Base-by-base conservation (phyloP, 2,888 invertebrate genomes). In the Eucera pruinosa region DNA sequence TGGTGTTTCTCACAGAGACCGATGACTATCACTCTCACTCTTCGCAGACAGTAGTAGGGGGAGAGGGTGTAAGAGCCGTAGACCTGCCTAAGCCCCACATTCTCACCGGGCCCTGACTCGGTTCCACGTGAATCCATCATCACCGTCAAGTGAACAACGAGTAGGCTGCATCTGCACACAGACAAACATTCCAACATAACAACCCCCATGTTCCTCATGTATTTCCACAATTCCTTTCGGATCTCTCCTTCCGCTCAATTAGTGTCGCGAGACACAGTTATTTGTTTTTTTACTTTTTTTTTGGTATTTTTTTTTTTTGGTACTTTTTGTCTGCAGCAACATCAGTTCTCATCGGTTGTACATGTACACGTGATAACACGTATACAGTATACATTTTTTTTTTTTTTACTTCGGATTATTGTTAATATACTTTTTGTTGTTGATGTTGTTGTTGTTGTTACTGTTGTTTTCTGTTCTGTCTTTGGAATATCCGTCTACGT, bases 81-180 rank as follows among this genome's bases (percentile, higher is more conserved):
- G 90, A 91, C 89, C 90, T 91, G 91, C 90, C 90, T 90, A 90
- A 86, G 84, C 87, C 84, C 84, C 82, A 75, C 70, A 80, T 76
- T 81, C 85, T 79, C 83, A 89, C 87, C 89, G 86, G 84, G 88
- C 89, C 88, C 87, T 89, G 88, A 85, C 89, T 88, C 88, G 85
- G 83, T 87, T 87, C 89, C 83, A 82, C 77, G 82, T 87, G 86
- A 88, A 90, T 89, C 88, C 85, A 85, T 91, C 90, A 89, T 89
- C 89, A 87, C 88, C 87, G 86, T 89, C 90, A 90, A 89, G 91
- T 90, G 89, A 92, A 91, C 91, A 90, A 91, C 88, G 90, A 90
- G 92, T 90, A 90, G 91, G 91, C 92, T 91, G 92, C 91, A 92
- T 93, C 93, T 93, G 93, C 93, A 93, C 93, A 93, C 93, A 93